Evolutionary conservation across 2,888 invertebrate species (phyloP), one percentile per base, ranked within the genome.

Genomic region (Spicauda simplicius): DNA sequence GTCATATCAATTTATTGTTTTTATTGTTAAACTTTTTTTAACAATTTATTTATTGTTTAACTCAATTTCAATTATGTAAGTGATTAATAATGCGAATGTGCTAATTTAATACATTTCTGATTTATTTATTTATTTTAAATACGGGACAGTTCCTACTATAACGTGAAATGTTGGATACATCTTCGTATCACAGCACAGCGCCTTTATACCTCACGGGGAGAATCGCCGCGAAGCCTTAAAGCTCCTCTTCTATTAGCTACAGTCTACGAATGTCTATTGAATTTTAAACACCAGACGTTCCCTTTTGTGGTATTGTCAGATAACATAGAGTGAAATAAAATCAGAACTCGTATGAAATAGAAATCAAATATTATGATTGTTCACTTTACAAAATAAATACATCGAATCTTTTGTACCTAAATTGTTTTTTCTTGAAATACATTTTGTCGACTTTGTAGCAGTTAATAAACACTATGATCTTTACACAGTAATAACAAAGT

Each of bases 161-260:
- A 12, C 30, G 12, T 11, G 7, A 20, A 37, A 8, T 50, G 30
- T 30, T 59, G 50, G 57, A 71, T 71, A 41, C 76, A 73, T 74
- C 68, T 41, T 18, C 52, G 19, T 63, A 64, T 50, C 33, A 25
- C 25, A 25, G 5, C 25, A 25, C 10, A 56, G 37, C 48, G 57
- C 74, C 71, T 77, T 75, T 74, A 77, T 66, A 76, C 67, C 70
- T 66, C 72, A 73, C 74, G 74, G 71, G 61, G 62, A 55, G n/a
- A 5, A 63, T 59, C 59, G 59, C 67, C 58, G 48, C 64, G 64
- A 55, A 56, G 33, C 56, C 37, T 53, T 12, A 48, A 55, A 50
- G 33, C 53, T 41, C n/a, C 14, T 19, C 37, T 63, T 25, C 30
- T 48, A 63, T 55, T 63, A 55, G 30, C 63, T 63, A 48, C 55